Evolutionary conservation across 2,113 vertebrate genomes (phyloP), one percentile per base, ranked within the genome.

Genomic region (Peromyscus polionotus): DNA sequence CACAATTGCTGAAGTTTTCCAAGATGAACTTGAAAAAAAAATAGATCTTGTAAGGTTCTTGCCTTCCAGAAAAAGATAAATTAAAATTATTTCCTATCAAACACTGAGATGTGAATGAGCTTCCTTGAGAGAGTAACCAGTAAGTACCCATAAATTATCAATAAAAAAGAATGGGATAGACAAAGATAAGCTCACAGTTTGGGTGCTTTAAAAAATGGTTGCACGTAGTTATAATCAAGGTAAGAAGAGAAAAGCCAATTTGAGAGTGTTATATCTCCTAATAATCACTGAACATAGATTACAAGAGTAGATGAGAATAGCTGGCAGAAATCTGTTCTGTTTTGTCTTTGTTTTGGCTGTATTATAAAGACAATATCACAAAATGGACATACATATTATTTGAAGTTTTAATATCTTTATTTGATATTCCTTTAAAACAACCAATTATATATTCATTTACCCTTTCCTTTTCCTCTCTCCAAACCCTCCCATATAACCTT

Each of bases 11-110:
- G 57, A 24, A 90, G 8, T 75, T 92, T 90, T 95, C 5, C 36
- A 91, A 94, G 33, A 42, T 85, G 31, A 79, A 79, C 70, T 96
- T 90, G 33, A 93, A 87, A 81, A 87, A 81, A 88, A 86, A 33
- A 9, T 33, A 48, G 24, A 57, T 76, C 9, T 9, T 72, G 4
- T 9, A 51, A 89, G 24, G 70, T 54, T 26, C 10, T 88, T n/a
- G 10, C 36, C 2, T 86, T 31, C 45, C 39, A 67, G 28, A 59
- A 63, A 54, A 0, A 80, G 16, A 75, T 11, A 83, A 36, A 33
- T 61, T 72, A 68, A 36, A 24, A 65, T 93, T 75, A 57, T 88
- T 93, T 88, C 7, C n/a, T 19, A 83, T 33, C 12, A 79, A 4
- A 45, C 54, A 36, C 39, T 81, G 39, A 75, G 22, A 93, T 57